These are phyloP conservation scores for Ovis canadensis DNA, from an alignment of 2,113 vertebrate species.

Conservation along the genomic window DNA sequence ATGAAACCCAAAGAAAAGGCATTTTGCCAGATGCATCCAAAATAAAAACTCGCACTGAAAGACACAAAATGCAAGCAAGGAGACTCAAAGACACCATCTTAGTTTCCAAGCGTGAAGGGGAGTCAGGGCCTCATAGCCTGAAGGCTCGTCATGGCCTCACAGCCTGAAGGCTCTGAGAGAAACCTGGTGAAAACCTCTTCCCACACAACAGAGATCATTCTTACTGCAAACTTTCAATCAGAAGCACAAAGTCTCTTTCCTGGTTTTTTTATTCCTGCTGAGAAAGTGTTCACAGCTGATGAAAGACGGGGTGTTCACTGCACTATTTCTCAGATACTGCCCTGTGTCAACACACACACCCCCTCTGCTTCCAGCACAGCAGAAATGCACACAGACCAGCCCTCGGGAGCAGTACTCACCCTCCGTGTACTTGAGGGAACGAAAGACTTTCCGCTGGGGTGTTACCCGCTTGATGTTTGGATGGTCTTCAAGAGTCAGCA, in stretches of 20 bases:
- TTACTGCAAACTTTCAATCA: background rate
- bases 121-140: fast-evolving
- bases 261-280: background rate
- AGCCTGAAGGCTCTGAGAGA: background rate
- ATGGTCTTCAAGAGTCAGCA: conserved; percentile 91
- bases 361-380: background rate
- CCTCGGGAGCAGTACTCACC: conserved; percentile 81
- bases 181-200: background rate
- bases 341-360: fast-evolving
- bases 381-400: fast-evolving
- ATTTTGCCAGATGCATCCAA: background rate
- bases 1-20: background rate
- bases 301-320: background rate
- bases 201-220: background rate
- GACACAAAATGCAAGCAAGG: background rate
- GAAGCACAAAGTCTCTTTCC: background rate
- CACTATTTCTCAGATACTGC: background rate
- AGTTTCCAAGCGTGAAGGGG: background rate
- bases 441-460: conserved; percentile 94
- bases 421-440: conserved; percentile 89
- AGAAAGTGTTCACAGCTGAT: background rate
- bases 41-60: background rate
- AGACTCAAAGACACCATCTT: background rate
- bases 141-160: background rate
- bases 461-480: conserved; percentile 98